A percentile compares a stretch with the other conserved stretches of the same genome.
Conservation (phyloP, 2,113 vertebrate genomes). For the Melanocharis versteri region DNA sequence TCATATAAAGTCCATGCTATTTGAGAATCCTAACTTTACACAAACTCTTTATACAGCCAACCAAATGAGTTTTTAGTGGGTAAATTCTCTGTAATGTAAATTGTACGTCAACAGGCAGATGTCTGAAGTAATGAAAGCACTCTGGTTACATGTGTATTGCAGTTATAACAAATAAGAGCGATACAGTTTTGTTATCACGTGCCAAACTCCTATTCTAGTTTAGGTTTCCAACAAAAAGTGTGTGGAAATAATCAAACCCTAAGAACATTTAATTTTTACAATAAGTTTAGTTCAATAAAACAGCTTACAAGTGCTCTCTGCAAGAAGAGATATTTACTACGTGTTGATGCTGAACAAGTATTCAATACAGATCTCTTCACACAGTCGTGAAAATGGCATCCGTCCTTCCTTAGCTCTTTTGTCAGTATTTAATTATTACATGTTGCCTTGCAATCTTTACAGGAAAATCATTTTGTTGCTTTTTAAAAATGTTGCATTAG, state of each 20-base stretch:
- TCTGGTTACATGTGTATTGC: not conserved
- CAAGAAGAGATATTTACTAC: not conserved
- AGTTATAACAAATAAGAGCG: not conserved
- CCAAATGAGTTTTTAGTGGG: not conserved
- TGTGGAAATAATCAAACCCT: not conserved
- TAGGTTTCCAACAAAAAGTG: not conserved
- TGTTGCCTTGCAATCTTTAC: not conserved
- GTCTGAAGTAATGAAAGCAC: constrained; percentile 21
- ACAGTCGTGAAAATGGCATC: not conserved
- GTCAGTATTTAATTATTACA: not conserved
- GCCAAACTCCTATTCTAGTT: not conserved
- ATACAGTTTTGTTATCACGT: not conserved
- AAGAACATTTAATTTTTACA: constrained; percentile 2
- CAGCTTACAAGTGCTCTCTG: not conserved
- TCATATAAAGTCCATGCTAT: not conserved
- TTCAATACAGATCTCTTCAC: not conserved
- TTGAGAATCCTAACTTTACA: not conserved
- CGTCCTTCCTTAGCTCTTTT: not conserved
- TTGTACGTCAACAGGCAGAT: not conserved
- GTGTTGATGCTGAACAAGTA: not conserved
- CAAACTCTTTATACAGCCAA: not conserved
- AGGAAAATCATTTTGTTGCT: not conserved
- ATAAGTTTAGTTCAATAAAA: not conserved
- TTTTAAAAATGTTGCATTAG: not conserved
- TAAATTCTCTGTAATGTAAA: not conserved